phyloP scores from a whole-genome alignment of 2,113 vertebrate species.

The Uropsilus gracilis region DNA sequence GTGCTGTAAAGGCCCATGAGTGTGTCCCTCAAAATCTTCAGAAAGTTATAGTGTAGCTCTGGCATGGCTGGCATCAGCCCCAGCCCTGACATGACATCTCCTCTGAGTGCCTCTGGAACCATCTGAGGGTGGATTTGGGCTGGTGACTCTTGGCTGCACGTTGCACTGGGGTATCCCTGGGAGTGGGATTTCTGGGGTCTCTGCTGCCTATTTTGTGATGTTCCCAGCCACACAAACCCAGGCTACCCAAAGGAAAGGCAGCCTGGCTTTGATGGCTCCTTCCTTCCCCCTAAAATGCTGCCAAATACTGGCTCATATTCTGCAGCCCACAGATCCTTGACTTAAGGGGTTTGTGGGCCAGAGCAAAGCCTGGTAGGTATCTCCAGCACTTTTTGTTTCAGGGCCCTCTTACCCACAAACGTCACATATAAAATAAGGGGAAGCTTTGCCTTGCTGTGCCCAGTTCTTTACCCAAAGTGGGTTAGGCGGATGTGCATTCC shows the following conservation, averaged over 20 bases:
- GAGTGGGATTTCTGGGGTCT: neutral
- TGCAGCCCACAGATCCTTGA: neutral
- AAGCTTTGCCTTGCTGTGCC: no score
- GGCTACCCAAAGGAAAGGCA: neutral
- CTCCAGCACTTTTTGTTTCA: neutral
- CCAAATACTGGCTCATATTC: neutral
- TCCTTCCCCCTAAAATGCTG: neutral
- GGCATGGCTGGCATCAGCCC: neutral
- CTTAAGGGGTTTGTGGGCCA: neutral
- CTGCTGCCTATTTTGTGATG: rapidly evolving
- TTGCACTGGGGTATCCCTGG: neutral
- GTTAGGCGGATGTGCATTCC: neutral
- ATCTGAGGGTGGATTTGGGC: neutral
- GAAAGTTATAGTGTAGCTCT: neutral
- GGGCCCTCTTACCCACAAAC: no score
- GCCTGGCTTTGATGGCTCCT: neutral
- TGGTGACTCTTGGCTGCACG: neutral
- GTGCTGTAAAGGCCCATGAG: neutral
- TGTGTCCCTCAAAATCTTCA: neutral
- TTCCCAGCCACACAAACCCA: neutral
- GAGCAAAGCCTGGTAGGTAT: neutral
- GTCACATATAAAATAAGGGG: neutral
- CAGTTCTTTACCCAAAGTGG: neutral
- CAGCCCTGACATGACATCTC: rapidly evolving
- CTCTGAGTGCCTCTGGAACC: neutral